Evolutionary conservation across 2,797 vertebrate genomes (phyloP).

Genomic region (Carapus acus): DNA sequence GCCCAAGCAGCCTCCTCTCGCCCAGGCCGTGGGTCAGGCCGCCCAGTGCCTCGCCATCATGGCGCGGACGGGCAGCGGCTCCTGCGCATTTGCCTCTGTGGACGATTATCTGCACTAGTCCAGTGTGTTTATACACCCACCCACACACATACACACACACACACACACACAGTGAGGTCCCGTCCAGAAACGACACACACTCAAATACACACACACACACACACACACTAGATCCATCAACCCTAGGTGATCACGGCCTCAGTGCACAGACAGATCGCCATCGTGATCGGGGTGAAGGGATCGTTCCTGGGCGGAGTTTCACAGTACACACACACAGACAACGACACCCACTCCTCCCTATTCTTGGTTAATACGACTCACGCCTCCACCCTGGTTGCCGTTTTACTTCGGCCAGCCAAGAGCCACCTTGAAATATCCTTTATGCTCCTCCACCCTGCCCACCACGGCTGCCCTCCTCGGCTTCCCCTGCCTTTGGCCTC

Average conservation of each 20-base stretch:
- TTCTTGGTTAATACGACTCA: constrained; percentile 35
- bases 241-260: too few species aligned
- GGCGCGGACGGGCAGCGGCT: constrained; percentile 93
- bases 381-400: constrained; percentile 32
- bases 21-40: constrained; percentile 92
- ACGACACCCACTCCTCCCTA: constrained; percentile 17
- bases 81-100: constrained; percentile 96
- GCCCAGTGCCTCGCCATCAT: constrained; percentile 96
- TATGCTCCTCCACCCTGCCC: too few species aligned
- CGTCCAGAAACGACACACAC: too few species aligned
- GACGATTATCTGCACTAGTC: constrained; percentile 98
- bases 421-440: too few species aligned
- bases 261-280: too few species aligned
- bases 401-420: too few species aligned
- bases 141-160: not conserved
- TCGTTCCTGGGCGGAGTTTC: constrained; percentile 26
- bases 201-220: constrained; percentile 25
- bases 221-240: too few species aligned
- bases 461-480: constrained; percentile 33
- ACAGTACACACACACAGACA: constrained; percentile 11
- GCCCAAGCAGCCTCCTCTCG: constrained; percentile 98
- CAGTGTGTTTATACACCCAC: too few species aligned
- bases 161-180: constrained; percentile 5
- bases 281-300: constrained; percentile 8
- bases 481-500: constrained; percentile 3